Evolutionary conservation across 2,888 invertebrate genomes (phyloP), one percentile per base, ranked within the genome.

Genomic region (Pemphredon lugubris): DNA sequence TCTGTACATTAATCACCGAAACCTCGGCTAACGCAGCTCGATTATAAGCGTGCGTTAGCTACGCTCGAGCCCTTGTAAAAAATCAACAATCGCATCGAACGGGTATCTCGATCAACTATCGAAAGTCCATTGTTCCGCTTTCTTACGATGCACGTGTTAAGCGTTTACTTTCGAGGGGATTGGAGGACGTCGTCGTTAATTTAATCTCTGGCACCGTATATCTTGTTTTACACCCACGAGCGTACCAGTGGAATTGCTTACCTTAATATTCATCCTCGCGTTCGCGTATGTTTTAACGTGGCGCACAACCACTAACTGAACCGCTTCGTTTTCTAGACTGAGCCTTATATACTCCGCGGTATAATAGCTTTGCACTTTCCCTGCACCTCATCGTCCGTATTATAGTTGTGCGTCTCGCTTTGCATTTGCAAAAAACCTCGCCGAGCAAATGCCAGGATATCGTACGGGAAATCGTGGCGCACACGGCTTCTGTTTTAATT

Each of bases 241-340:
- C 3, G 3, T 14, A n/a, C 32, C 14, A 32, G 6, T 4, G 6
- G 32, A 30, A 6, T 57, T 20, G 80, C 85, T 88, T 83, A 88
- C 88, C 88, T 88, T 86, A 75, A 85, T 82, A 81, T 88, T 86
- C 87, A 88, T 88, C 81, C 77, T 86, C 64, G 79, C 82, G 80
- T 81, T 85, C 83, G 78, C 84, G 83, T 84, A 83, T 85, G 84
- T 85, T 82, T 85, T 83, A 85, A 77, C 81, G 86, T 88, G 88
- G 88, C 83, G 85, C 81, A 84, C 76, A 82, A 88, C 88, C 88
- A 88, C 88, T 83, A 84, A 88, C 88, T 88, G 88, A 88, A 88
- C 87, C 88, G 80, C 85, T 82, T 79, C 81, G 86, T 87, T 86
- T 87, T 87, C 87, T 85, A 86, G 81, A 63, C 78, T 73, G 82